These are phyloP conservation scores for Drosophila helvetica DNA, from an alignment of 2,888 invertebrate genomes.

Conservation along the genomic window DNA sequence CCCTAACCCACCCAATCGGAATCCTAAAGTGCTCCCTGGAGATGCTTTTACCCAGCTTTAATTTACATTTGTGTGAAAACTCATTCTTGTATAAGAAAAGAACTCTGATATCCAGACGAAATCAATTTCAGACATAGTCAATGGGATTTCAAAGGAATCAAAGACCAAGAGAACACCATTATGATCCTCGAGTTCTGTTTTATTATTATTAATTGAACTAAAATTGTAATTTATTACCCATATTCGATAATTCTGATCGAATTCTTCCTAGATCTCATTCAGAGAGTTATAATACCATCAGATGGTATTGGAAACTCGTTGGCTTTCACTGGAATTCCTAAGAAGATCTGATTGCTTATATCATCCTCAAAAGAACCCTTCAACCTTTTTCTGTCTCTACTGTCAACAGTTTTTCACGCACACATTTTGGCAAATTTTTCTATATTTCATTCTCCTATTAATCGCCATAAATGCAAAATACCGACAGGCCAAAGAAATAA, in stretches of 20 bases:
- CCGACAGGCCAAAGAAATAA: conserved; percentile 25
- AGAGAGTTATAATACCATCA: background rate
- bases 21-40: background rate
- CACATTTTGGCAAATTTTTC: conserved; percentile 14
- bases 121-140: no score
- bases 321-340: background rate
- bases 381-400: no score
- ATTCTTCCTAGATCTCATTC: no score
- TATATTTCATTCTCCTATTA: conserved; percentile 34
- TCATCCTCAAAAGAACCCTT: conserved; percentile 2
- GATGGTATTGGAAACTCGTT: background rate
- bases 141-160: no score
- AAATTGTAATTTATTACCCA: no score
- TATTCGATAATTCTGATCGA: no score
- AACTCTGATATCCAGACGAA: no score
- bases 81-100: background rate
- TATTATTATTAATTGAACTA: no score
- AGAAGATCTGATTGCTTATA: conserved; percentile 4
- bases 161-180: no score
- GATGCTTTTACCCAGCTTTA: background rate
- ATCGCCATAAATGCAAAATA: conserved; percentile 40
- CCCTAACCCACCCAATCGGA: background rate
- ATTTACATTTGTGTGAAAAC: background rate
- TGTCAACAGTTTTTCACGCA: conserved; percentile 18
- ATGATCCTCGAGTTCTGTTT: no score